Conservation (phyloP, 2,797 vertebrate species). For the Notamacropus eugenii region DNA sequence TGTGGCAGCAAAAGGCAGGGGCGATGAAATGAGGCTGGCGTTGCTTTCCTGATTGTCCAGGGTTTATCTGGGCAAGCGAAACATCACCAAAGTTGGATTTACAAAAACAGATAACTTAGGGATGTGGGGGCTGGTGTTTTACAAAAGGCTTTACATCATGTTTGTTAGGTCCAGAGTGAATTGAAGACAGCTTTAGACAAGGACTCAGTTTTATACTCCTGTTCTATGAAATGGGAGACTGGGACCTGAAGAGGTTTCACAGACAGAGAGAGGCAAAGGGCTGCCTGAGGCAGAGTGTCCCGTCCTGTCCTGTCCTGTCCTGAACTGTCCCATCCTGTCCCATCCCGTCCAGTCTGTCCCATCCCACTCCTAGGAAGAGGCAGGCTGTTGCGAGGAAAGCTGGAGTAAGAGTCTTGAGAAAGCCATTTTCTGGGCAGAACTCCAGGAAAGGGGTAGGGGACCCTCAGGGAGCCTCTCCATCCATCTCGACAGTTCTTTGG, state of each 20-base stretch:
- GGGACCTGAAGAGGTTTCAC: conserved; percentile 35
- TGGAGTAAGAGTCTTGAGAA: neutral
- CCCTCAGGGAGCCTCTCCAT: conserved; percentile 42
- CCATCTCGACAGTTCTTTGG: neutral
- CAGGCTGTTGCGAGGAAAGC: neutral
- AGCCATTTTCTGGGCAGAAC: neutral
- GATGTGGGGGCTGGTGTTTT: neutral
- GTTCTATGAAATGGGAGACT: rapidly evolving
- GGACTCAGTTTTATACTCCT: neutral
- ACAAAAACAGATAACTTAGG: neutral
- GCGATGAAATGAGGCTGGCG: neutral
- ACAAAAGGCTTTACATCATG: neutral
- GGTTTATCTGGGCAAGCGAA: neutral
- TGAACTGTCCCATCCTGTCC: neutral
- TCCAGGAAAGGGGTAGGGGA: neutral
- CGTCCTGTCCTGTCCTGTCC: neutral
- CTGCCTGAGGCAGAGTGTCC: neutral
- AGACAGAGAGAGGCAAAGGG: neutral
- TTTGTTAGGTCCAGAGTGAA: neutral
- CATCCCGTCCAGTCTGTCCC: neutral
- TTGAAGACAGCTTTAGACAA: neutral
- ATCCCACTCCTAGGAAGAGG: neutral
- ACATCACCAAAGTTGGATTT: neutral
- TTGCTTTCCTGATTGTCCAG: neutral
- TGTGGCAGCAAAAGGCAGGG: neutral